Percentiles rank a stretch among this genome's conserved stretches.
These are phyloP conservation scores for Homarus americanus DNA, from an alignment of 1,140 invertebrate genomes.

Conservation along the genomic window DNA sequence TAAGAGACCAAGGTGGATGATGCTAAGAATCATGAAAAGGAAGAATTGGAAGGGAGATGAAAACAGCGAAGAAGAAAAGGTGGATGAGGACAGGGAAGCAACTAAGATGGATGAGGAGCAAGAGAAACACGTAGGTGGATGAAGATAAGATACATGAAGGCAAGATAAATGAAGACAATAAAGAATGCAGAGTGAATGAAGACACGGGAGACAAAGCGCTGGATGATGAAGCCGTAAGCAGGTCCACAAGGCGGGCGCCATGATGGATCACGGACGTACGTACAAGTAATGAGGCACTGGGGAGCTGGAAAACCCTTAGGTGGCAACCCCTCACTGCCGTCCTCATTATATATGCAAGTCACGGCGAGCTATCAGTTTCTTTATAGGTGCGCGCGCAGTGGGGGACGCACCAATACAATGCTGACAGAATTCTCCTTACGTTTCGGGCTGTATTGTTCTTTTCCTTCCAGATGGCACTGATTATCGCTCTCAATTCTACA, in stretches of 20 bases:
- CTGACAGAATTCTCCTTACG: slow-evolving; percentile 49
- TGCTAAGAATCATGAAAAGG: too few relatives aligned
- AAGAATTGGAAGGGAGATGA: background rate
- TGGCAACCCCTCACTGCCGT: background rate
- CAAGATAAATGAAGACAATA: background rate
- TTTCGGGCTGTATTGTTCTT: slow-evolving; percentile 18
- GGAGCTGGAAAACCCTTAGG: background rate
- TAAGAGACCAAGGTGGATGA: too few relatives aligned
- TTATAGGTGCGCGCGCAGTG: slow-evolving; percentile 48
- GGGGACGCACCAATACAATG: slow-evolving; percentile 46
- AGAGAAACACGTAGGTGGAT: background rate
- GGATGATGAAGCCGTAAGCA: background rate
- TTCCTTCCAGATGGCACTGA: background rate
- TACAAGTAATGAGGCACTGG: background rate
- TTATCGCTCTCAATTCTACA: slow-evolving; percentile 13
- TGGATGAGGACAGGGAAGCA: background rate
- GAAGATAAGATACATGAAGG: background rate
- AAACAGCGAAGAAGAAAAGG: background rate
- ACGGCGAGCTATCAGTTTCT: slow-evolving; percentile 51
- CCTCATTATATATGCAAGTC: slow-evolving; percentile 47
- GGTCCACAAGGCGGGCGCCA: background rate
- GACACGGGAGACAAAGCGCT: background rate
- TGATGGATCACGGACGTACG: slow-evolving; percentile 9
- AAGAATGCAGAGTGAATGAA: background rate
- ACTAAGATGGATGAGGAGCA: background rate